Percentiles rank a stretch among this genome's conserved stretches.
phyloP scores from a whole-genome alignment of 37 sponge, comb jelly and placozoan genomes.

The Beroe forskalii region DNA sequence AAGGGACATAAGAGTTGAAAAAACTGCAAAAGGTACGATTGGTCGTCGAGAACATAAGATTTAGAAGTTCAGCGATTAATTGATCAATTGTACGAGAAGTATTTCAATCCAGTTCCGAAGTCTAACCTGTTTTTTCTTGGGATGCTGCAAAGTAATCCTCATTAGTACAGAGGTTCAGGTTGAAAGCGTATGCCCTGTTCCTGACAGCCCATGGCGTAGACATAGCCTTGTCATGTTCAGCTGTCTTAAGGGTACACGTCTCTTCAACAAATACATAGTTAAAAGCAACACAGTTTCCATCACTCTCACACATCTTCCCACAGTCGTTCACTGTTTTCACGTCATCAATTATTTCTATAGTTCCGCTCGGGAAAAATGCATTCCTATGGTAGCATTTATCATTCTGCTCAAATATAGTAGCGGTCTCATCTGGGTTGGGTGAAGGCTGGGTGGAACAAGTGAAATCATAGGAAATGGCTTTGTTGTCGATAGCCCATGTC shows the following conservation, averaged over 20 bases:
- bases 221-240: not conserved
- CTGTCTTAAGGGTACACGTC: not conserved
- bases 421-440: not conserved
- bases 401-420: not conserved
- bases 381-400: not conserved
- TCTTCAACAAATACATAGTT: not conserved
- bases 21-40: too few species aligned
- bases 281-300: constrained; percentile 5
- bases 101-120: too few species aligned
- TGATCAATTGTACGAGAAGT: too few species aligned
- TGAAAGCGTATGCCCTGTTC: not conserved
- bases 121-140: too few species aligned
- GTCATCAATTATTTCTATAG: not conserved
- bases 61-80: too few species aligned
- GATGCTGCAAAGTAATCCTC: not conserved
- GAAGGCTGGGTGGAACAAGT: not conserved
- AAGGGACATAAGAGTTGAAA: too few species aligned
- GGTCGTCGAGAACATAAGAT: too few species aligned
- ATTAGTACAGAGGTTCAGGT: not conserved
- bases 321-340: not conserved
- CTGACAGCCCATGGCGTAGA: constrained; percentile 27
- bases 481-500: constrained; percentile 9
- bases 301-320: not conserved
- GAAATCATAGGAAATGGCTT: not conserved
- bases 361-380: constrained; percentile 9